These are phyloP conservation scores for Diploscapter pachys DNA, from an alignment of 1,140 invertebrate genomes.

Conservation along the genomic window DNA sequence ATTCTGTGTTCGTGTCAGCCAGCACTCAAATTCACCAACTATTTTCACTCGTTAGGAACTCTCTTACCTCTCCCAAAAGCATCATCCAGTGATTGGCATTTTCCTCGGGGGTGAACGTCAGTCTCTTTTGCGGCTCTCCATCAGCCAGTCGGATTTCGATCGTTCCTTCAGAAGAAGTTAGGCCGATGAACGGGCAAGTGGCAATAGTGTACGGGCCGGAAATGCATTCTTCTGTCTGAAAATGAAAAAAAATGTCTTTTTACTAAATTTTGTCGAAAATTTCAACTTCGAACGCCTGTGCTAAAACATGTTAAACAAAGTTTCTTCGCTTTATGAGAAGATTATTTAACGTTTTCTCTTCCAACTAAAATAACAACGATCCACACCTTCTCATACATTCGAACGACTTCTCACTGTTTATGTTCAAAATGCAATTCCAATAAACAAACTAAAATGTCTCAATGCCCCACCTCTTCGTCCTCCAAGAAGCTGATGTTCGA, in stretches of 20 bases:
- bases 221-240: constrained; percentile 2
- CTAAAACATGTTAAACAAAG: too few relatives aligned
- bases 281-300: too few relatives aligned
- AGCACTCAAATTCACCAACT: constrained; percentile 5
- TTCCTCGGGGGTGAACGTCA: constrained; percentile 8
- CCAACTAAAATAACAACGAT: not conserved
- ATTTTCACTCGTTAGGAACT: not conserved
- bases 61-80: constrained; percentile 3
- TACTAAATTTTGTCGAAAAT: too few relatives aligned
- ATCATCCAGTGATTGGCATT: not conserved
- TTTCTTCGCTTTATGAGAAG: not conserved
- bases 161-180: not conserved
- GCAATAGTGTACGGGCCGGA: constrained; percentile 8
- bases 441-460: not conserved
- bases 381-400: not conserved
- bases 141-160: constrained; percentile 6
- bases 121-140: constrained; percentile 1
- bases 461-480: constrained; percentile 23
- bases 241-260: not conserved
- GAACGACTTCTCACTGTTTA: not conserved
- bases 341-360: constrained; percentile 7
- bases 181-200: constrained; percentile 1
- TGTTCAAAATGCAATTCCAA: not conserved
- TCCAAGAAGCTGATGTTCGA: constrained; percentile 17
- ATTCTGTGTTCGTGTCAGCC: constrained; percentile 4